Evolutionary conservation across 2,888 invertebrate genomes (phyloP).

Genomic region (Torymus auratus): DNA sequence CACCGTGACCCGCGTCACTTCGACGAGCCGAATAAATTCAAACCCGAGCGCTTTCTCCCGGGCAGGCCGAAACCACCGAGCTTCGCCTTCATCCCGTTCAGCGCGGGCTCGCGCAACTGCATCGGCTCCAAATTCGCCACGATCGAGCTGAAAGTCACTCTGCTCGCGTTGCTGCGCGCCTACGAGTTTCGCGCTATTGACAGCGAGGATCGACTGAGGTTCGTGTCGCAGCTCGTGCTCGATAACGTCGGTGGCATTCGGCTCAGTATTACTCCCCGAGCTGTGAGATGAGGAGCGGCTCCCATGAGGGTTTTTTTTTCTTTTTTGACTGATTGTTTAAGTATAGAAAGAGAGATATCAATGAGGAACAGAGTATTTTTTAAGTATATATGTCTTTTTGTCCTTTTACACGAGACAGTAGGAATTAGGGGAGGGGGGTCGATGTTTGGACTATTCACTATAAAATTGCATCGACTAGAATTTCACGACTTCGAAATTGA

Average conservation of each 20-base stretch:
- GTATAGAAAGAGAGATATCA: no score
- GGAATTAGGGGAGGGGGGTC: no score
- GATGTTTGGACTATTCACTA: no score
- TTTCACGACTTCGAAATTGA: no score
- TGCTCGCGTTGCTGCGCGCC: constrained; percentile 75
- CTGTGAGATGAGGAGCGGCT: no score
- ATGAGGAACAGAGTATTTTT: no score
- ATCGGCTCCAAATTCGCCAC: constrained; percentile 75
- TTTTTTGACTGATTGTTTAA: no score
- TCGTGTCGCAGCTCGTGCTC: constrained; percentile 77
- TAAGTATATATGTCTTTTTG: no score
- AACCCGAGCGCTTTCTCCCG: constrained; percentile 78
- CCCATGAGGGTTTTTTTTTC: no score
- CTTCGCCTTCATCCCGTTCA: constrained; percentile 76
- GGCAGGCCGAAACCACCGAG: constrained; percentile 73
- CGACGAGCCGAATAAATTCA: constrained; percentile 78
- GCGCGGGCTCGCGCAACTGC: constrained; percentile 77
- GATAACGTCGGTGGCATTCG: constrained; percentile 68
- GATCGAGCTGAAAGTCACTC: constrained; percentile 74
- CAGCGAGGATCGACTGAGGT: constrained; percentile 74
- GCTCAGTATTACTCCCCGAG: constrained; percentile 66
- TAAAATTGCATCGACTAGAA: no score
- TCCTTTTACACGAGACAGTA: no score
- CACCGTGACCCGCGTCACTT: constrained; percentile 78
- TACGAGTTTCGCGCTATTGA: constrained; percentile 75